These are phyloP conservation scores for Mesocentrotus franciscanus DNA, from an alignment of 53 echinoderm and acorn worm genomes.

Conservation along the genomic window DNA sequence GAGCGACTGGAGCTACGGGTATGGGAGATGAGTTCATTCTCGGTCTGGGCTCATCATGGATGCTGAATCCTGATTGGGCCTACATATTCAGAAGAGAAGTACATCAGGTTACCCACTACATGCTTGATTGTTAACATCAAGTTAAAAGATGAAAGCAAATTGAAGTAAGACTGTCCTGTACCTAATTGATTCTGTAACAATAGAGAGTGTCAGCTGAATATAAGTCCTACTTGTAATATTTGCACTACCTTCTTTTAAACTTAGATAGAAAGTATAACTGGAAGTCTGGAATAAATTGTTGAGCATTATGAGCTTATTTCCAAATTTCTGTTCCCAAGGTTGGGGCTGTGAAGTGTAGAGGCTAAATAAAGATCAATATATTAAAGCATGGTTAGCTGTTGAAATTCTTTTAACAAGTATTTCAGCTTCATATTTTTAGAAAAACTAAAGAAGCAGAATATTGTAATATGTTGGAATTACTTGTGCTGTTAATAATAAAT, in stretches of 20 bases:
- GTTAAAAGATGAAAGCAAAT: neutral
- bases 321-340: neutral
- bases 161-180: no score
- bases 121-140: neutral
- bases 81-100: neutral
- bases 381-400: neutral
- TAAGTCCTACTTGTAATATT: no score
- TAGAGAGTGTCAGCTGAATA: no score
- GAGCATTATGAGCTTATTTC: no score
- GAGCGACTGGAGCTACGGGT: neutral
- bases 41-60: conserved; percentile 34
- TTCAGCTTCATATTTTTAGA: neutral
- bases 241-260: no score
- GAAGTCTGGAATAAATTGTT: no score
- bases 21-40: neutral
- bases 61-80: conserved; percentile 51
- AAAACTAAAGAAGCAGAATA: no score
- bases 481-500: neutral
- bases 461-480: no score
- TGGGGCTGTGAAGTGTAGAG: neutral
- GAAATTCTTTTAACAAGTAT: no score
- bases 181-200: no score
- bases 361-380: neutral
- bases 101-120: no score
- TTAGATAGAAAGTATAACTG: no score